Percentiles rank a stretch among this genome's conserved stretches.
phyloP scores from a whole-genome alignment of 2,113 vertebrate species.

The Dasyornis broadbenti region DNA sequence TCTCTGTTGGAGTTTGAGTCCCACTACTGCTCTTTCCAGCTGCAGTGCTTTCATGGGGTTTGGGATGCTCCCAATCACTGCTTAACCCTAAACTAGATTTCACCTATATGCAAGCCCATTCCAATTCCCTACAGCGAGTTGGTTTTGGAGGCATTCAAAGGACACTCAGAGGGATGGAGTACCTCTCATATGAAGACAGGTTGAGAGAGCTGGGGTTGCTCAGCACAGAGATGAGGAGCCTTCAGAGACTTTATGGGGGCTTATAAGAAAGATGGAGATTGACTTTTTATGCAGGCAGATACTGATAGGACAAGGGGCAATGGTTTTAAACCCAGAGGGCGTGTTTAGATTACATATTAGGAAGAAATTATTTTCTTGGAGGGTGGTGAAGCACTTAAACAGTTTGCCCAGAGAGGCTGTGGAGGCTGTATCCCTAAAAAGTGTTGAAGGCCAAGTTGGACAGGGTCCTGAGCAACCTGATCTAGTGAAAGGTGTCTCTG shows the following conservation, averaged over 20 bases:
- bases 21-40: neutral
- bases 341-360: neutral
- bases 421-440: neutral
- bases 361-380: neutral
- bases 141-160: neutral
- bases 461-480: too few species aligned
- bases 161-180: neutral
- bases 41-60: neutral
- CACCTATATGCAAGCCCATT: neutral
- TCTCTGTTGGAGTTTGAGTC: neutral
- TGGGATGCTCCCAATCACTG: neutral
- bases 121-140: fast-evolving
- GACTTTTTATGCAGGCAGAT: neutral
- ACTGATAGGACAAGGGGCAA: fast-evolving
- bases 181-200: neutral
- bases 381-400: neutral
- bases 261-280: neutral
- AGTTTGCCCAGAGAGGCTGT: neutral
- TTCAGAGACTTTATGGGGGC: neutral
- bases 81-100: neutral
- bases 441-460: neutral
- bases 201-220: neutral
- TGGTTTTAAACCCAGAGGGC: neutral
- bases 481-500: neutral
- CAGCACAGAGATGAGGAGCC: neutral